These are phyloP conservation scores for Andrena camellia DNA, from an alignment of 2,888 invertebrate genomes.

Conservation along the genomic window DNA sequence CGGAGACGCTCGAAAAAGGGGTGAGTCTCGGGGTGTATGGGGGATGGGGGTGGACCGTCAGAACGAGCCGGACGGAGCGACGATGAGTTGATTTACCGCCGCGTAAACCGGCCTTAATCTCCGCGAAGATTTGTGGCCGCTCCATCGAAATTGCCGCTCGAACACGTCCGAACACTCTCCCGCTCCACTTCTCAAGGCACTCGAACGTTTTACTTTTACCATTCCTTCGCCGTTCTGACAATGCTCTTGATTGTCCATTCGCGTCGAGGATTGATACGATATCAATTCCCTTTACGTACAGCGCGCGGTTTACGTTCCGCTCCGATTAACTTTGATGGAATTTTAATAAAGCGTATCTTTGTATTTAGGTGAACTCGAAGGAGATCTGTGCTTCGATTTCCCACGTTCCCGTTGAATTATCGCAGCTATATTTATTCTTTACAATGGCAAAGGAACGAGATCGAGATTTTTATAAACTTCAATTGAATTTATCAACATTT, in stretches of 20 bases:
- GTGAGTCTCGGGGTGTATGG: slow-evolving; percentile 14
- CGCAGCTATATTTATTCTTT: too few species aligned
- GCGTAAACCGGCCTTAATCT: slow-evolving; percentile 78
- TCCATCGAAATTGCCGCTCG: slow-evolving; percentile 71
- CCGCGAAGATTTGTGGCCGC: slow-evolving; percentile 75
- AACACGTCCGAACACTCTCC: slow-evolving; percentile 14
- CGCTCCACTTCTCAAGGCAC: neutral
- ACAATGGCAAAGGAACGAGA: too few species aligned
- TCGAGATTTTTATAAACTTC: too few species aligned
- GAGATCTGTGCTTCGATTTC: too few species aligned
- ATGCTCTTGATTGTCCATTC: too few species aligned
- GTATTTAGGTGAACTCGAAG: too few species aligned
- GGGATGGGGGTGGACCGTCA: slow-evolving; percentile 2
- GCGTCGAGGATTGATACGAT: too few species aligned
- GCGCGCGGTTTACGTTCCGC: too few species aligned
- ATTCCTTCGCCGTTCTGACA: neutral
- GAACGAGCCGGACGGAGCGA: slow-evolving; percentile 43
- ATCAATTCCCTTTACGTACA: too few species aligned
- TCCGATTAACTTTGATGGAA: too few species aligned
- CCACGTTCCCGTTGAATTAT: too few species aligned
- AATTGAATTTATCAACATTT: neutral
- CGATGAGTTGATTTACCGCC: slow-evolving; percentile 76
- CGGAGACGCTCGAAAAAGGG: slow-evolving; percentile 37
- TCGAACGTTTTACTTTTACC: slow-evolving; percentile 4
- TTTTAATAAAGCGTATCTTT: too few species aligned